Evolutionary conservation across 2,888 invertebrate species (phyloP).

Genomic region (Gastrophysa polygoni): DNA sequence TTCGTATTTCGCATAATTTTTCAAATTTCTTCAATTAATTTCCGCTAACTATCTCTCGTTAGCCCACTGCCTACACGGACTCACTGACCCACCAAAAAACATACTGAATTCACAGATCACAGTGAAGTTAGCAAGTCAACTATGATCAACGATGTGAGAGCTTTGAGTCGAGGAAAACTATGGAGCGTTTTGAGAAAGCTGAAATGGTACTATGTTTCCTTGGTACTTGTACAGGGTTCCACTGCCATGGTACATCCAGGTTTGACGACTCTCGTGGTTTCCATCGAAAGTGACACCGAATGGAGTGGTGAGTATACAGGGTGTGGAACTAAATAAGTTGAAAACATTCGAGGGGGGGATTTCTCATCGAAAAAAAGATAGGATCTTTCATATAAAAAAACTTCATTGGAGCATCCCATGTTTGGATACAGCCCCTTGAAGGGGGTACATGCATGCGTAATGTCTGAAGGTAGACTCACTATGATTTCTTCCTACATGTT

Average conservation of each 20-base stretch:
- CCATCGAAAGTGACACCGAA: conserved; percentile 23
- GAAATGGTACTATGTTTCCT: conserved; percentile 35
- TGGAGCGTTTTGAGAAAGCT: conserved; percentile 20
- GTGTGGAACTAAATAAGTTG: no score
- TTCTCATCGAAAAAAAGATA: no score
- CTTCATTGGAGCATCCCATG: no score
- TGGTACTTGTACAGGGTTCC: conserved; percentile 40
- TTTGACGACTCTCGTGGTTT: conserved; percentile 38
- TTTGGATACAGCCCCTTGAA: no score
- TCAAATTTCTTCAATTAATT: no score
- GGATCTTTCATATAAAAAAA: no score
- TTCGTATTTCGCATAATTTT: no score
- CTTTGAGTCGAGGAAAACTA: conserved; percentile 18
- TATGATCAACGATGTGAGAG: background rate
- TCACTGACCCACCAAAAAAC: conserved; percentile 8
- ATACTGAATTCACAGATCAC: background rate
- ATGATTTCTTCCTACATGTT: no score
- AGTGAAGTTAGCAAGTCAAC: background rate
- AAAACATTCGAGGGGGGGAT: no score
- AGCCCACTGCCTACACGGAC: background rate
- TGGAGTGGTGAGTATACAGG: conserved; percentile 40
- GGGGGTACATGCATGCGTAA: no score
- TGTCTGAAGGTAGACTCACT: no score
- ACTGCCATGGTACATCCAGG: conserved; percentile 43
- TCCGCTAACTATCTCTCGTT: background rate